Percentiles rank a stretch among this genome's conserved stretches.
These are phyloP conservation scores for Mamestra brassicae DNA, from an alignment of 2,888 invertebrate genomes.

Conservation along the genomic window DNA sequence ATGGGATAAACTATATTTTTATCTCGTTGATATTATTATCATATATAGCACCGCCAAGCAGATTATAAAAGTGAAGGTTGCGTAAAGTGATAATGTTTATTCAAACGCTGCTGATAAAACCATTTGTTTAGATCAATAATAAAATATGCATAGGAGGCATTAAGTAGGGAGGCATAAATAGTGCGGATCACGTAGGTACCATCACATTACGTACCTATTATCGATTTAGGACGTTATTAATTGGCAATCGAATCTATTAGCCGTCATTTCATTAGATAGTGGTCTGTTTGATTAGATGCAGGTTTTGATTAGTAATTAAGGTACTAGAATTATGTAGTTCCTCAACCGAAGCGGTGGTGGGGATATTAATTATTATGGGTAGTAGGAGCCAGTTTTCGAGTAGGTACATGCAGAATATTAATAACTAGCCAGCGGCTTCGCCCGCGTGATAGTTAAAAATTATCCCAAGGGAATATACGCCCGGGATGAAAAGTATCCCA, in stretches of 20 bases:
- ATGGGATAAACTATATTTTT: background rate
- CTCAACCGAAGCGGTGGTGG: background rate
- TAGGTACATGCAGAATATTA: no score
- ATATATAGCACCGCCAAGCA: background rate
- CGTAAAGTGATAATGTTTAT: constrained; percentile 4
- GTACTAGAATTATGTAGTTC: background rate
- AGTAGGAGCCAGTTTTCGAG: no score
- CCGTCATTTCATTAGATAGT: background rate
- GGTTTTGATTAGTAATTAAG: background rate
- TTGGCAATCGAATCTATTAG: constrained; percentile 12
- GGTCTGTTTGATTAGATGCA: background rate
- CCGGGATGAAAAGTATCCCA: no score
- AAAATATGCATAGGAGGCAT: background rate
- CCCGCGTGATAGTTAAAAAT: no score
- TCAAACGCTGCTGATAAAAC: constrained; percentile 26
- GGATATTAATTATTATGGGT: no score
- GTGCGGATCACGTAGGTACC: background rate
- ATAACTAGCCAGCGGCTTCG: no score
- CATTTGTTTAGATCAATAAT: background rate
- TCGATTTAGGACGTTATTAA: constrained; percentile 15
- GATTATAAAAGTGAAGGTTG: constrained; percentile 28
- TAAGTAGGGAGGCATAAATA: background rate
- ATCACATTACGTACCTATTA: background rate
- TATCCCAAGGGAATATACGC: no score
- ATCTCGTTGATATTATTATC: constrained; percentile 2